Conservation (phyloP, 2,113 vertebrate species). For the Vidua macroura region DNA sequence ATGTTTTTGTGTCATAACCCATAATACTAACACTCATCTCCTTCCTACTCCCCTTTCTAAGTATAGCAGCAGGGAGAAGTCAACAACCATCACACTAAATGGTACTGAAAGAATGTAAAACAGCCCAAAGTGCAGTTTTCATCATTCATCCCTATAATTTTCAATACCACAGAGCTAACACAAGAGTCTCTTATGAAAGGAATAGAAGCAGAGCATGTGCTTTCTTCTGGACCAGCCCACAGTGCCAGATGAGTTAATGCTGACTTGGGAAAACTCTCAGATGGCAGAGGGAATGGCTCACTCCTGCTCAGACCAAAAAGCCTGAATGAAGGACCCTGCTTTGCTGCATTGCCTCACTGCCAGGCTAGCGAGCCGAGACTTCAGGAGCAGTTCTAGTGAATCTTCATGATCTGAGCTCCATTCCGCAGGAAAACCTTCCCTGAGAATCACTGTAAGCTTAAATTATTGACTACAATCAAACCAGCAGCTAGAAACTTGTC, state of each 20-base stretch:
- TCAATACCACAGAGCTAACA: neutral
- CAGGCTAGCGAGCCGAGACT: neutral
- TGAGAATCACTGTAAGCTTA: neutral
- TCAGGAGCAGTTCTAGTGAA: neutral
- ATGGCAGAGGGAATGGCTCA: neutral
- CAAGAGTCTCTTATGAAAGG: neutral
- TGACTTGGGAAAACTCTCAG: neutral
- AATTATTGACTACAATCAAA: neutral
- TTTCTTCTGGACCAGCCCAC: neutral
- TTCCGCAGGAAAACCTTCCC: neutral
- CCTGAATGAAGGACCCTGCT: neutral
- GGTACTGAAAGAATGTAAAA: conserved; percentile 34
- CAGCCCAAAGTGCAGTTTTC: conserved; percentile 17
- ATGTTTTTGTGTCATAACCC: conserved; percentile 35
- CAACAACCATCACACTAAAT: neutral
- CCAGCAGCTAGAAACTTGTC: neutral
- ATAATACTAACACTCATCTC: neutral
- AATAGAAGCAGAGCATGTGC: neutral
- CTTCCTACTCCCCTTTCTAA: conserved; percentile 28
- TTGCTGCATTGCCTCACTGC: neutral
- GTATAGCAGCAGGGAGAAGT: neutral
- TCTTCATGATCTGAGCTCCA: neutral
- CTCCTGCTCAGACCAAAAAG: neutral
- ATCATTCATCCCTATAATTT: conserved; percentile 14
- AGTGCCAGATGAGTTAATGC: neutral